phyloP scores from a whole-genome alignment of 2,888 invertebrate genomes.

The Protophormia terraenovae region DNA sequence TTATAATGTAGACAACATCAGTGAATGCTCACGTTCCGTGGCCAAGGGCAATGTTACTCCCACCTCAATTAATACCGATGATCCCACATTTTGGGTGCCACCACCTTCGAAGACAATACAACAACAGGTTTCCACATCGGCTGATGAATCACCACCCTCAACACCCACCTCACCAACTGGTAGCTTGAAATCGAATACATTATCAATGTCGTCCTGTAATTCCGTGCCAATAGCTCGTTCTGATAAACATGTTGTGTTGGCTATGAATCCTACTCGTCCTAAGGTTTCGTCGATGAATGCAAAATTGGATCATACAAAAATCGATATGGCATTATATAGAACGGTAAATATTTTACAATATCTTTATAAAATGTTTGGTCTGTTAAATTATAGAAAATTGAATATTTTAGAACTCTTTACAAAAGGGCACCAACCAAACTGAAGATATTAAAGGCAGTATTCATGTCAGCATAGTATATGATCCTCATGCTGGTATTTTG shows the following conservation, averaged over 20 bases:
- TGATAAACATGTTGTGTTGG: slow-evolving; percentile 83
- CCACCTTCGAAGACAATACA: slow-evolving; percentile 77
- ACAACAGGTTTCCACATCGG: slow-evolving; percentile 75
- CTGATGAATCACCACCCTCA: slow-evolving; percentile 81
- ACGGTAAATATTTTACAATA: slow-evolving; percentile 78
- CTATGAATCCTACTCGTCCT: slow-evolving; percentile 82
- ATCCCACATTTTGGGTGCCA: slow-evolving; percentile 82
- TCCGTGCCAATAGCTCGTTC: slow-evolving; percentile 81
- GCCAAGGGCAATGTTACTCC: slow-evolving; percentile 79
- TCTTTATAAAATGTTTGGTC: neutral
- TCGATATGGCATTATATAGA: slow-evolving; percentile 84
- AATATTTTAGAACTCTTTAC: slow-evolving; percentile 74
- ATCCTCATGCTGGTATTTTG: slow-evolving; percentile 85
- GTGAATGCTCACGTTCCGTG: slow-evolving; percentile 78
- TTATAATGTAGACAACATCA: slow-evolving; percentile 80
- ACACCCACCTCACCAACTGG: slow-evolving; percentile 82
- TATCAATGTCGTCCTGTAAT: slow-evolving; percentile 78
- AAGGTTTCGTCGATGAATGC: slow-evolving; percentile 84
- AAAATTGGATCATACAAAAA: slow-evolving; percentile 85
- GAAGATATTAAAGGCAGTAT: slow-evolving; percentile 85
- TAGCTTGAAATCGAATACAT: slow-evolving; percentile 80
- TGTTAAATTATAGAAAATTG: neutral
- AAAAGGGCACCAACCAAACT: slow-evolving; percentile 75
- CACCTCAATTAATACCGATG: slow-evolving; percentile 79
- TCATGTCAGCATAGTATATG: slow-evolving; percentile 84